Conservation (phyloP, 2,888 invertebrate genomes). For the Synanthedon formicaeformis region DNA sequence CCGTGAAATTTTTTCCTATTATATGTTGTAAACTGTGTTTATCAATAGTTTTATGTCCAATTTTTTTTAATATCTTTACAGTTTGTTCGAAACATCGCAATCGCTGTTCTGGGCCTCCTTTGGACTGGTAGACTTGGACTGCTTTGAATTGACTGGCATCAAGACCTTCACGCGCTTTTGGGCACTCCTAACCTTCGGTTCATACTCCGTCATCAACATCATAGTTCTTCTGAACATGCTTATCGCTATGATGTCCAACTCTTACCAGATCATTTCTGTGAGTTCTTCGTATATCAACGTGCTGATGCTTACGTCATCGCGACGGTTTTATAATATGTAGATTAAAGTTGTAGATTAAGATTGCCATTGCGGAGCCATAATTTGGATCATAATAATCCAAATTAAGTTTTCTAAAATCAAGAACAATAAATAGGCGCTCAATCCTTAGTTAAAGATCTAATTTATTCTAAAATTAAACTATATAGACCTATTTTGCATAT, state of each 20-base stretch:
- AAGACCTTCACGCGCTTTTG: conserved; percentile 96
- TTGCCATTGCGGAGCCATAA: too few species aligned
- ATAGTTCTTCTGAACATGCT: conserved; percentile 97
- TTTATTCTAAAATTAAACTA: too few species aligned
- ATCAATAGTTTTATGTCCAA: too few species aligned
- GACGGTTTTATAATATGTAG: neutral
- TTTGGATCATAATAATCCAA: too few species aligned
- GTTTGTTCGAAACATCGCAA: conserved; percentile 97
- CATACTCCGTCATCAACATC: conserved; percentile 96
- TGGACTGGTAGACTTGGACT: conserved; percentile 93
- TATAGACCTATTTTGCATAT: too few species aligned
- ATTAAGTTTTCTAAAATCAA: too few species aligned
- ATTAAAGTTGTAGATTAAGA: too few species aligned
- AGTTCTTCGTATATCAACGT: conserved; percentile 36
- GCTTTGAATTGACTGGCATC: conserved; percentile 94
- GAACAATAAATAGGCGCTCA: too few species aligned
- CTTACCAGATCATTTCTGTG: conserved; percentile 97
- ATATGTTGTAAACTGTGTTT: too few species aligned
- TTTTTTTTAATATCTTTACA: conserved; percentile 33
- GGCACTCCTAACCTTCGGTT: conserved; percentile 97
- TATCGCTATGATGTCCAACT: conserved; percentile 99
- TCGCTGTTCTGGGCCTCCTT: conserved; percentile 99
- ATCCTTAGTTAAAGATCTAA: too few species aligned
- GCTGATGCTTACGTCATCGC: neutral
- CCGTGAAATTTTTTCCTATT: too few species aligned